Evolutionary conservation across 2,113 vertebrate species (phyloP).

Genomic region (Platysteira castanea): DNA sequence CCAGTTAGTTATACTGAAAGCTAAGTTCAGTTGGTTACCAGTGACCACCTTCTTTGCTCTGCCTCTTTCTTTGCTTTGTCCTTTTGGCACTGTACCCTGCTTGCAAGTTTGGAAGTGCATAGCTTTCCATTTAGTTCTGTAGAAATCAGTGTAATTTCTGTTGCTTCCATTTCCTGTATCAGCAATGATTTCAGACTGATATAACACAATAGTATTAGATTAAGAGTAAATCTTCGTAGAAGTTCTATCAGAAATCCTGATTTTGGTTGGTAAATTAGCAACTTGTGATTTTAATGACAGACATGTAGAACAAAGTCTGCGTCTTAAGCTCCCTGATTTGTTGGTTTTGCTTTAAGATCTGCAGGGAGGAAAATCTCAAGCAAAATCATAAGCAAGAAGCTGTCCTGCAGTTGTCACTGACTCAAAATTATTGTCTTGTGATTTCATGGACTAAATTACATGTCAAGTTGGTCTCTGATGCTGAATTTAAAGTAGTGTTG

Average conservation of each 20-base stretch:
- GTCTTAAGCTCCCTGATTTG: neutral
- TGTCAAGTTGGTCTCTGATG: slow-evolving; percentile 47
- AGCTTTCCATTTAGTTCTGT: neutral
- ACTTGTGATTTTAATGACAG: neutral
- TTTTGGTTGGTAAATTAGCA: neutral
- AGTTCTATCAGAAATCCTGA: neutral
- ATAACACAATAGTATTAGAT: neutral
- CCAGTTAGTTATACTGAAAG: neutral
- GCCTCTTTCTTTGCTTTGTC: neutral
- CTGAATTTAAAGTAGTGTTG: slow-evolving; percentile 65
- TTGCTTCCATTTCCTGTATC: neutral
- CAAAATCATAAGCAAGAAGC: neutral
- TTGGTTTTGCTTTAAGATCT: neutral
- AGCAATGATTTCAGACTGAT: neutral
- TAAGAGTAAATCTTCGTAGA: neutral
- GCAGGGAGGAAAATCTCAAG: neutral
- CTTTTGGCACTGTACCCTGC: neutral
- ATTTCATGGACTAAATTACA: slow-evolving; percentile 59
- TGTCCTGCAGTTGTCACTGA: neutral
- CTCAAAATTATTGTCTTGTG: slow-evolving; percentile 24
- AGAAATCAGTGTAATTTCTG: neutral
- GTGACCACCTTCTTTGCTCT: neutral
- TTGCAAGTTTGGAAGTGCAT: neutral
- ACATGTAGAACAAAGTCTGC: neutral
- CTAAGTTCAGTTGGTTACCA: neutral